Evolutionary conservation across 2,113 vertebrate genomes (phyloP), one percentile per base, ranked within the genome.

Genomic region (Pygoscelis adeliae): DNA sequence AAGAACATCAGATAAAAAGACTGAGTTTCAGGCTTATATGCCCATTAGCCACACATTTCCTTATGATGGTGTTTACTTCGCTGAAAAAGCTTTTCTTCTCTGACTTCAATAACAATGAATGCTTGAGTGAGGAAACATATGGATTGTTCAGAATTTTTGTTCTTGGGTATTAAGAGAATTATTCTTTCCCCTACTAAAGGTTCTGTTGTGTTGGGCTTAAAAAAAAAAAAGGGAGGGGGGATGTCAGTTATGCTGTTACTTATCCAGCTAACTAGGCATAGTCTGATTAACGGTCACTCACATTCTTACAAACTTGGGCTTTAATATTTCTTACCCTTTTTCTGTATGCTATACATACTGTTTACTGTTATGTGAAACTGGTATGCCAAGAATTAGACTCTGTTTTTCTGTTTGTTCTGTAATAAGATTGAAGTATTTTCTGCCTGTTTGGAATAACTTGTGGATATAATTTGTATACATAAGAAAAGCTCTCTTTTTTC

Each of bases 331-430:
- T 87, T 65, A 26, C 34, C 10, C 42, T n/a, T 90, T 74, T 90
- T 53, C 72, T 90, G 21, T 63, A n/a, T 46, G 3, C 55, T 47
- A 2, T 29, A 23, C 8, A 38, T 56, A 44, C 18, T 82, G 21
- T 61, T 80, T 79, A 70, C 38, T 87, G 34, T 58, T 49, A 58
- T 3, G 8, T 63, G 62, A 89, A 83, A 67, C 58, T 83, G 61
- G 8, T 27, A 13, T 70, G 76, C 70, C 49, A 91, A 85, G 70
- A 76, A 76, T 69, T 83, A 72, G 40, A 27, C 12, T 80, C 29
- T 83, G 22, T 30, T 87, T 67, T 92, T 67, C 62, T 93, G 58
- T 83, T 93, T 78, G 40, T 93, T 87, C 71, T 93, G 79, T 91
- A 94, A 52, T 40, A 79, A 89, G 34, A 76, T 1, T 21, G 82